Evolutionary conservation across 2,113 vertebrate species (phyloP).

Genomic region (Ascaphus truei): DNA sequence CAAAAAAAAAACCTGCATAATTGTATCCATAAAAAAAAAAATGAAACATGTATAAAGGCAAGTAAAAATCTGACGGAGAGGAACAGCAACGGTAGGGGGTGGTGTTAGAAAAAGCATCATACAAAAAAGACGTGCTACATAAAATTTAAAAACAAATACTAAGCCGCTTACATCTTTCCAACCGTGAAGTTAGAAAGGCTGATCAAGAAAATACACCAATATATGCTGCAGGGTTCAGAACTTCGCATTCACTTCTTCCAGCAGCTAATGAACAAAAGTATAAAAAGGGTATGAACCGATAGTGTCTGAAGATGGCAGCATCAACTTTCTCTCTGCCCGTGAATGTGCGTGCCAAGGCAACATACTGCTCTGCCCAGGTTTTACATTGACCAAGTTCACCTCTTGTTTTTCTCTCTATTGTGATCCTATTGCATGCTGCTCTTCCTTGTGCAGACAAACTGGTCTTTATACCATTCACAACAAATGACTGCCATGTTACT

Average conservation of each 20-base stretch:
- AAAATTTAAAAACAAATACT: conserved; percentile 13
- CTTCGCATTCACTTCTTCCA: not conserved
- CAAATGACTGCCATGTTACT: no score
- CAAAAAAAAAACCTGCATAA: not conserved
- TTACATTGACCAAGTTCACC: not conserved
- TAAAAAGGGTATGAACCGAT: conserved; percentile 1
- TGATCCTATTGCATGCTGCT: not conserved
- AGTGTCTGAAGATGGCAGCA: not conserved
- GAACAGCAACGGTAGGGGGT: not conserved
- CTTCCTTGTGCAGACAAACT: no score
- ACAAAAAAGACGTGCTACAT: conserved; percentile 33
- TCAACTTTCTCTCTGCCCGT: no score
- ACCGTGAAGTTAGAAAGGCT: not conserved
- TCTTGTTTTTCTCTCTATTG: not conserved
- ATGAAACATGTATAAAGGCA: not conserved
- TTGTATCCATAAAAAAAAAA: conserved; percentile 5
- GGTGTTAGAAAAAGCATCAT: conserved; percentile 31
- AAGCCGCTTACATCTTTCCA: not conserved
- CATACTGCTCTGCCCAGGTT: not conserved
- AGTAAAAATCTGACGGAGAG: not conserved
- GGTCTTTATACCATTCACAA: no score
- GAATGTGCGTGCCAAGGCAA: not conserved
- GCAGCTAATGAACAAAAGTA: not conserved
- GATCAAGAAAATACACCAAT: conserved; percentile 13
- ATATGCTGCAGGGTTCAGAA: conserved; percentile 4